A percentile compares a stretch with the other conserved stretches of the same genome.
Conservation (phyloP, 2,888 invertebrate species). For the Saturnia japonica region DNA sequence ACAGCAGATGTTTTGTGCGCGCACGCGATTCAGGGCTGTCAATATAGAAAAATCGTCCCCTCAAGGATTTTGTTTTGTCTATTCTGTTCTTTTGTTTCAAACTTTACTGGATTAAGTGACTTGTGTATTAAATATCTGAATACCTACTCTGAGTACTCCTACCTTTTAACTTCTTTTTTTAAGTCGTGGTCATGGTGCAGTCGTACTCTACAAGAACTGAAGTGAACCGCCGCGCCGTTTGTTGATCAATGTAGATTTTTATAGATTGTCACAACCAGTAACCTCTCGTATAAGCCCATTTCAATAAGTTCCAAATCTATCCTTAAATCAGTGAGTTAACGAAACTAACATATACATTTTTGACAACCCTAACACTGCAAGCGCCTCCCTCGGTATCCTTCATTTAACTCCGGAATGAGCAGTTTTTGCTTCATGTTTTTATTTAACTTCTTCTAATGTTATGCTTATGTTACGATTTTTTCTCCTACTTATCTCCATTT, state of each 20-base stretch:
- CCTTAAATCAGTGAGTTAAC: not conserved
- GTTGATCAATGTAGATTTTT: not conserved
- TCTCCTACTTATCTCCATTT: constrained; percentile 65
- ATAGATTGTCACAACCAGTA: not conserved
- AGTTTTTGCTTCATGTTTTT: constrained; percentile 70
- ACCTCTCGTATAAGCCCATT: not conserved
- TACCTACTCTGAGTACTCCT: not conserved
- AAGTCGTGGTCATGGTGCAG: not conserved
- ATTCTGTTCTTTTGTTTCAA: too few relatives aligned
- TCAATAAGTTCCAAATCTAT: not conserved
- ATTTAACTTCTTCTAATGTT: constrained; percentile 74
- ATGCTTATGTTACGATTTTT: constrained; percentile 79
- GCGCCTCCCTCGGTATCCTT: constrained; percentile 56
- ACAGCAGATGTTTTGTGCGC: constrained; percentile 62
- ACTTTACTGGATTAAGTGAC: too few relatives aligned
- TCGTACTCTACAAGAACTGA: not conserved
- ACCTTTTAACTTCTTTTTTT: not conserved
- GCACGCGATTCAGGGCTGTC: constrained; percentile 25
- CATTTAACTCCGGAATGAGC: constrained; percentile 73
- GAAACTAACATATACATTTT: not conserved
- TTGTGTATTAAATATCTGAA: too few relatives aligned
- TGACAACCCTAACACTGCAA: constrained; percentile 27
- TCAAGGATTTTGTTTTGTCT: too few relatives aligned
- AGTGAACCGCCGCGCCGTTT: not conserved
- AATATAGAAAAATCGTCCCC: not conserved